Base-by-base conservation (phyloP, 2,888 invertebrate genomes). In the Hyposoter dolosus region DNA sequence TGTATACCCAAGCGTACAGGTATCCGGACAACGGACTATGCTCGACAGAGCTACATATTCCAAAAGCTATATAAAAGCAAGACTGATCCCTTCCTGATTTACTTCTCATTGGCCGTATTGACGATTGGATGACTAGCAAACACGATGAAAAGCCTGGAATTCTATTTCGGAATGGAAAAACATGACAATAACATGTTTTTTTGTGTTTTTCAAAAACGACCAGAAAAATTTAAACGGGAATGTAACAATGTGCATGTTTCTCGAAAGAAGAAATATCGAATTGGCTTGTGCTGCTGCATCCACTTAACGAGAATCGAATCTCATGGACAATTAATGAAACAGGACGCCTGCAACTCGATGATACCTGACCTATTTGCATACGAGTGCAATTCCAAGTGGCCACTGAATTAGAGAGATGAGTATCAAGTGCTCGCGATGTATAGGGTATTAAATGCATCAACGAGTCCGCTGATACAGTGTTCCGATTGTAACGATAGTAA, bases 311-410 rank as follows among this genome's bases (percentile, higher is more conserved):
- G 35, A 50, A 78, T 77, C 60, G 56, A 66, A 84, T 89, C 90
- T 92, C 90, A 90, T 86, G 89, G 87, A 85, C 88, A 90, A 91
- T 92, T 91, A 90, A 92, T 91, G 91, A 90, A 85, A 85, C 89
- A 83, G 89, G 88, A 83, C 87, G 83, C 85, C 83, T 85, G 80
- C 88, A 69, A 86, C 78, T 53, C 75, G 85, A 85, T 82, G 78
- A 63, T 74, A 82, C 82, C 85, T 63, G 79, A 82, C 77, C 68
- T 81, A 91, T 92, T 92, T 90, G 90, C 90, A 91, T 83, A 80
- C 89, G 88, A 89, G 82, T 6, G 53, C 28, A 32, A 40, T 43
- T 53, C 43, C 60, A 78, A 53, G 40, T 88, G 87, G 89, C 90
- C 86, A 83, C 75, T 87, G 87, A 90, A 90, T 90, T 84, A 89